Conservation (phyloP, 2,113 vertebrate species). For the Acinonyx jubatus region DNA sequence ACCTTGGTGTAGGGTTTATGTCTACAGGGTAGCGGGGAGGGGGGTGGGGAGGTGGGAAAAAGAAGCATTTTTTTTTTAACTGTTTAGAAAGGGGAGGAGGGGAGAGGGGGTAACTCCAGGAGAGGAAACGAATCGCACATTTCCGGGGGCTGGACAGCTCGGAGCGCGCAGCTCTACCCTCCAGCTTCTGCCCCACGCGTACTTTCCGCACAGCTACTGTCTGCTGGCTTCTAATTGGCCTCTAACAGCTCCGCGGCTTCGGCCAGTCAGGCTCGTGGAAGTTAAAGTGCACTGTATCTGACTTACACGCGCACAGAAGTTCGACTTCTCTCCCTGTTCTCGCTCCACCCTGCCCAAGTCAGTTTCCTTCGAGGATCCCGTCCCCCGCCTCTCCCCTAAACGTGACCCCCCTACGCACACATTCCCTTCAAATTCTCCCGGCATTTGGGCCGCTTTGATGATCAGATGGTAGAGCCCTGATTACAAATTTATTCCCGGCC, state of each 20-base stretch:
- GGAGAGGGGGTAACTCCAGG: not conserved
- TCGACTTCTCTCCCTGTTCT: not conserved
- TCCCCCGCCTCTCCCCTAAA: not conserved
- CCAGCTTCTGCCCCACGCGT: not conserved
- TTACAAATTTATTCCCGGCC: slow-evolving; percentile 89
- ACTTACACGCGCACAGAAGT: slow-evolving; percentile 70
- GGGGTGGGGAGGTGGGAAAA: not conserved
- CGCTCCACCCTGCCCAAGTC: not conserved
- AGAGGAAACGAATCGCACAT: slow-evolving; percentile 59
- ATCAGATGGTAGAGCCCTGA: slow-evolving; percentile 84
- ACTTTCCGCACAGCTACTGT: not conserved
- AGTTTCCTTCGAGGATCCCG: not conserved
- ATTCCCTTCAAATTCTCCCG: slow-evolving; percentile 68
- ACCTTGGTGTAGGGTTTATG: not conserved
- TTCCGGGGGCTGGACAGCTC: slow-evolving; percentile 60
- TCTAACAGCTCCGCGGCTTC: slow-evolving; percentile 1
- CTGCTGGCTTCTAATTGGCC: slow-evolving; percentile 42
- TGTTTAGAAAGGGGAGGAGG: not conserved
- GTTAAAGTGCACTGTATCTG: slow-evolving; percentile 49
- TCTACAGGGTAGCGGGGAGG: not conserved
- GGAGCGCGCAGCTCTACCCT: not conserved
- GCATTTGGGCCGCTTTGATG: slow-evolving; percentile 83
- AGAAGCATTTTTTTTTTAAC: not conserved
- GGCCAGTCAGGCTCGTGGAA: not conserved
- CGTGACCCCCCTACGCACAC: not conserved